Evolutionary conservation across 2,797 vertebrate genomes (phyloP).

Genomic region (Sphaeramia orbicularis): DNA sequence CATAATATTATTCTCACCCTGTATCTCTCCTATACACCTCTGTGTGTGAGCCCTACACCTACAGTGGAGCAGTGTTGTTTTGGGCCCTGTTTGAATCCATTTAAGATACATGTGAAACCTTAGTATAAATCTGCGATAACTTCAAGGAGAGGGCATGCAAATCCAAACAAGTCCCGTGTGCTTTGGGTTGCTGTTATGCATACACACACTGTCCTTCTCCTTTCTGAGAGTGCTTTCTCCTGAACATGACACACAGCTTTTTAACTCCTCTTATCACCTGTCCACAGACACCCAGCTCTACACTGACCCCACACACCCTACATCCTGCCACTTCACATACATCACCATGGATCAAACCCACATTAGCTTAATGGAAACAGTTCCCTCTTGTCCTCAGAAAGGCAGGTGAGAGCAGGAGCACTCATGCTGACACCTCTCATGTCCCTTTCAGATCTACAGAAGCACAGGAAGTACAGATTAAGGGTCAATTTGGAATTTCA

Average conservation of each 20-base stretch:
- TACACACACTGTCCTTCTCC: constrained; percentile 57
- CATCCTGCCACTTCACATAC: constrained; percentile 68
- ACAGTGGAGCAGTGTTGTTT: constrained; percentile 44
- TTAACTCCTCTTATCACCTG: constrained; percentile 61
- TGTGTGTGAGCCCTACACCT: constrained; percentile 58
- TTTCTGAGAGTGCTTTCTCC: constrained; percentile 50
- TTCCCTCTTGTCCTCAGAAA: constrained; percentile 68
- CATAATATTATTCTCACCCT: constrained; percentile 70
- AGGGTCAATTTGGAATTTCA: constrained; percentile 65
- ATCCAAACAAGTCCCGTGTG: constrained; percentile 73
- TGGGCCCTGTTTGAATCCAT: constrained; percentile 66
- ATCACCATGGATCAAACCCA: constrained; percentile 70
- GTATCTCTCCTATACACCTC: constrained; percentile 56
- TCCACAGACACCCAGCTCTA: constrained; percentile 66
- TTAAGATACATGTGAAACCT: constrained; percentile 47
- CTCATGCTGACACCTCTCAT: constrained; percentile 61
- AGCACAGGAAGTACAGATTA: constrained; percentile 70
- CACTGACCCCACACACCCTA: constrained; percentile 59
- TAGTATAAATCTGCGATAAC: constrained; percentile 55
- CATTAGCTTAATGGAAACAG: constrained; percentile 76
- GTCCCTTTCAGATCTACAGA: constrained; percentile 57
- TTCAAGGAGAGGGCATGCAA: constrained; percentile 73
- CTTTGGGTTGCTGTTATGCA: constrained; percentile 65
- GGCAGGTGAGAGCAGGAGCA: constrained; percentile 29
- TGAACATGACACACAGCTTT: constrained; percentile 48